These are phyloP conservation scores for Lepetodrilus schrolli DNA, from an alignment of 2,888 invertebrate species.

Conservation along the genomic window DNA sequence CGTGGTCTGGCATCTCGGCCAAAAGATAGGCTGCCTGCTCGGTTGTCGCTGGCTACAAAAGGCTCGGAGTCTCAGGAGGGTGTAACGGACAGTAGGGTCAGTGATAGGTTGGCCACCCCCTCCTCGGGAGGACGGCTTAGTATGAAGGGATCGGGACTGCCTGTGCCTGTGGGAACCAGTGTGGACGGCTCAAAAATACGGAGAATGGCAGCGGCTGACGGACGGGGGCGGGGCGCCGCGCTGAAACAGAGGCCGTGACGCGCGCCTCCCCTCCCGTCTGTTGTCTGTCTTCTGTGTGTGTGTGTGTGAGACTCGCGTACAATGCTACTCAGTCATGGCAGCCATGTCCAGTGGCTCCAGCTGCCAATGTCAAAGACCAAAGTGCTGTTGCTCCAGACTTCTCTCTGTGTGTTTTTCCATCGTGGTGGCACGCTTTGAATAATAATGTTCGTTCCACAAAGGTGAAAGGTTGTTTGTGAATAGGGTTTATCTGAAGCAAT, in stretches of 20 bases:
- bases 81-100: conserved; percentile 57
- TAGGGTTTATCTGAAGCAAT: too few species aligned
- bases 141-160: conserved; percentile 67
- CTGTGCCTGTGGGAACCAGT: conserved; percentile 63
- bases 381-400: too few species aligned
- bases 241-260: conserved; percentile 29
- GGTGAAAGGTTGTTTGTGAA: too few species aligned
- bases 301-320: too few species aligned
- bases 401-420: too few species aligned
- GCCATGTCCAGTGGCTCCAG: too few species aligned
- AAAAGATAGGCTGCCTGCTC: conserved; percentile 65
- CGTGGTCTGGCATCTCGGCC: conserved; percentile 56
- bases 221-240: conserved; percentile 28
- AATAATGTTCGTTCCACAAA: too few species aligned
- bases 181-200: conserved; percentile 65
- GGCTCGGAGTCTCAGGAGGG: conserved; percentile 59
- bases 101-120: conserved; percentile 69
- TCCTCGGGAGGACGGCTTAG: conserved; percentile 69
- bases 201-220: conserved; percentile 50
- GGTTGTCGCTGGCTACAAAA: conserved; percentile 58
- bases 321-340: too few species aligned
- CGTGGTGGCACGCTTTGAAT: too few species aligned
- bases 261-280: too few species aligned
- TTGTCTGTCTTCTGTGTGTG: too few species aligned
- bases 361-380: too few species aligned